These are phyloP conservation scores for Eueides isabella DNA, from an alignment of 1,140 invertebrate species.

Conservation along the genomic window DNA sequence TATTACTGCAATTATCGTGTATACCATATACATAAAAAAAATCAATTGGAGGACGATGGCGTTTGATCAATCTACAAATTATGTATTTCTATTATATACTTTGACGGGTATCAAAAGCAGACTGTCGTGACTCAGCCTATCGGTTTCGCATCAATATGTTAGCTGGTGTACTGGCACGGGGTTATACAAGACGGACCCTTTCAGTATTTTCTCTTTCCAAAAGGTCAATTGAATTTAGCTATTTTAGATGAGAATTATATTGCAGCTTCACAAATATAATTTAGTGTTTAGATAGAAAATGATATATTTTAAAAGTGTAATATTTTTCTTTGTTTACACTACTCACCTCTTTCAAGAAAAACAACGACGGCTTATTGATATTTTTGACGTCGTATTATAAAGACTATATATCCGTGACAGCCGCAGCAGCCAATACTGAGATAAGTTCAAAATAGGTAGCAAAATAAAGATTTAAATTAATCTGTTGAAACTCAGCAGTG, in stretches of 20 bases:
- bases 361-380: too few species aligned
- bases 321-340: background rate
- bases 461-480: too few species aligned
- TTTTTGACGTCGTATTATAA: too few species aligned
- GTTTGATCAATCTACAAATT: background rate
- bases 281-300: background rate
- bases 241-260: background rate
- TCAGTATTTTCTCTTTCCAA: background rate
- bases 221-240: conserved; percentile 13
- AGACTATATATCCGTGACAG: too few species aligned
- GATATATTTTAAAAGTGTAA: background rate
- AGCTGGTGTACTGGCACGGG: conserved; percentile 44
- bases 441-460: too few species aligned
- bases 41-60: background rate
- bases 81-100: background rate
- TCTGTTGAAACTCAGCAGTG: too few species aligned
- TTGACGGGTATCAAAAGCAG: background rate
- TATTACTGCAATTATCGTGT: too few species aligned
- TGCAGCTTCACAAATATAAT: background rate
- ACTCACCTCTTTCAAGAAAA: background rate
- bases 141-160: conserved; percentile 23
- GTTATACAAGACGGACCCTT: conserved; percentile 41
- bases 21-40: too few species aligned
- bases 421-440: too few species aligned
- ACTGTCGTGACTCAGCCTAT: conserved; percentile 26